Evolutionary conservation across 2,888 invertebrate species (phyloP).

Genomic region (Trissonchulus latispiculum): DNA sequence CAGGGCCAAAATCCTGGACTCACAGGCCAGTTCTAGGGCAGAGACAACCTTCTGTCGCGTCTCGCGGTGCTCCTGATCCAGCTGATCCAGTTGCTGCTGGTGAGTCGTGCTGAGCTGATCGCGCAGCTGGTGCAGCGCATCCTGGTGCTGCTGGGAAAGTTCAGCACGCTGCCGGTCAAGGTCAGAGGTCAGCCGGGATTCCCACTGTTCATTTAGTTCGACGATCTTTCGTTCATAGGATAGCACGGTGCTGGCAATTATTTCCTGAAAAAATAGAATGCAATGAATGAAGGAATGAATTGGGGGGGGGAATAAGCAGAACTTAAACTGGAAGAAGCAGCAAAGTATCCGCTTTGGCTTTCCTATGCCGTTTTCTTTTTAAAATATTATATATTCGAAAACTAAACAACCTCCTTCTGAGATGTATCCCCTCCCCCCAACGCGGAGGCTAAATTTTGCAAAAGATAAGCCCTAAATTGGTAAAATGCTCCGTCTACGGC

Average conservation of each 20-base stretch:
- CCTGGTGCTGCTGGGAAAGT: not conserved
- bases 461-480: too few species aligned
- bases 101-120: not conserved
- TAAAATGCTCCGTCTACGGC: too few species aligned
- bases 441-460: too few species aligned
- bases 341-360: too few species aligned
- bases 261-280: too few species aligned
- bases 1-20: not conserved
- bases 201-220: not conserved
- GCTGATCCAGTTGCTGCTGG: not conserved
- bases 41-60: not conserved
- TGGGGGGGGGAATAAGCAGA: too few species aligned
- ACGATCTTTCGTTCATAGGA: not conserved
- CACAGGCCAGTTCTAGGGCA: not conserved
- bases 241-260: not conserved
- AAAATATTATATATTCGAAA: too few species aligned
- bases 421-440: too few species aligned
- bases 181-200: not conserved
- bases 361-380: too few species aligned
- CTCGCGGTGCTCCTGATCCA: not conserved
- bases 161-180: not conserved
- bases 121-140: not conserved
- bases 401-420: too few species aligned
- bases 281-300: too few species aligned
- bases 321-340: too few species aligned